Conservation (phyloP, 2,113 vertebrate genomes). For the Saccopteryx leptura region DNA sequence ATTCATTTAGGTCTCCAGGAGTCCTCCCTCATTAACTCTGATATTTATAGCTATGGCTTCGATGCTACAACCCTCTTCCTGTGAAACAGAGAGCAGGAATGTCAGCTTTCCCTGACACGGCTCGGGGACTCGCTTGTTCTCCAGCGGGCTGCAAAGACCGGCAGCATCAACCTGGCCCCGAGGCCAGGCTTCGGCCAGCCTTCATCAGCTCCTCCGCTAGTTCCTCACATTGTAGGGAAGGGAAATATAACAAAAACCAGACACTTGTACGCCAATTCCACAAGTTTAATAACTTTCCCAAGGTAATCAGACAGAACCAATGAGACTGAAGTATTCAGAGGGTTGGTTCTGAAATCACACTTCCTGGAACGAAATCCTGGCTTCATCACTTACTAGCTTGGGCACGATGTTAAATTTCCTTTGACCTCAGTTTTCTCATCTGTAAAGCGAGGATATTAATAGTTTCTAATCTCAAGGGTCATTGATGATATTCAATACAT, state of each 20-base stretch:
- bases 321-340: slow-evolving; percentile 12
- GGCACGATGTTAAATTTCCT: background rate
- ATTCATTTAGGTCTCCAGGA: slow-evolving; percentile 82
- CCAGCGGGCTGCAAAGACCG: background rate
- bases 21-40: slow-evolving; percentile 80
- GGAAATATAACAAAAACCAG: background rate
- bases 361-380: slow-evolving; percentile 18
- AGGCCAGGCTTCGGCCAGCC: background rate
- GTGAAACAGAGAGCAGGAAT: slow-evolving; percentile 33
- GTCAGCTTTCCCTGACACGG: slow-evolving; percentile 48
- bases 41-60: slow-evolving; percentile 76
- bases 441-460: slow-evolving; percentile 11
- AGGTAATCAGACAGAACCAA: slow-evolving; percentile 56
- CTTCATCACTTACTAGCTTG: background rate
- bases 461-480: background rate
- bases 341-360: slow-evolving; percentile 33
- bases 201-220: background rate
- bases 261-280: slow-evolving; percentile 2
- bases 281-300: slow-evolving; percentile 36
- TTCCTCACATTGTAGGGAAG: background rate
- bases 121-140: slow-evolving; percentile 55
- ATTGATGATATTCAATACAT: background rate
- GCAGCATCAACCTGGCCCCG: background rate
- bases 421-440: slow-evolving; percentile 14
- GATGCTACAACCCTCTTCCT: slow-evolving; percentile 4